Base-by-base conservation (phyloP, 2,797 vertebrate species). In the Tragelaphus eurycerus region DNA sequence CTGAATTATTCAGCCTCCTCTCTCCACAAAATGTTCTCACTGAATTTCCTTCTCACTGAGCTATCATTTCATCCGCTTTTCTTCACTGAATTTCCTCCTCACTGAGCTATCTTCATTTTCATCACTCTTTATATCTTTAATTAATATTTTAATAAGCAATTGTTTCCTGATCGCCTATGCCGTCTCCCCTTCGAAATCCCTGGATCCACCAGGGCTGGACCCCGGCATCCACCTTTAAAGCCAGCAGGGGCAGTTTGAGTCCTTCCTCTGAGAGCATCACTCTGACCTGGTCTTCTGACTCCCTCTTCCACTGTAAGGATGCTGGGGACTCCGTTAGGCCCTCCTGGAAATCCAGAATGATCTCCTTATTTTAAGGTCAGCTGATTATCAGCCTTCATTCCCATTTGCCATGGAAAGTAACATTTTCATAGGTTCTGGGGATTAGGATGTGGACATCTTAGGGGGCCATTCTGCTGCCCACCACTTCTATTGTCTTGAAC, bases 311-410 rank as follows among this genome's bases (percentile, higher is more conserved):
- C 15, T 23, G 19, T 57, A 43, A 60, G 60, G 79, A 38, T 13
- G 16, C 29, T 11, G 5, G 16, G 27, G 74, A 23, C 38, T 55
- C 27, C 9, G 1, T 1, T 2, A 3, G 52, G 6, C 15, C 29
- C 7, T 27, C 13, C 13, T n/a, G 48, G 54, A 50, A 76, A 76
- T 14, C 50, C 67, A 54, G 79, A 31, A 23, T 10, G 4, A 8
- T 4, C 23, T 62, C 17, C 83, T 59, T 59, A 23, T 95, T 57
- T 21, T 71, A 48, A 71, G 46, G 27, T 50, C 57, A 62, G 23
- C 25, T 52, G 52, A n/a, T 46, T 46, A 31, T 34, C 29, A 52
- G 4, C 50, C 43, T 25, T 82, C 15, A 4, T 7, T 52, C n/a
- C 23, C 12, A 23, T 85, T 90, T 87, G 21, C 82, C 21, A 54